phyloP scores from a whole-genome alignment of 2,113 vertebrate genomes.

The Perca schrenkii region DNA sequence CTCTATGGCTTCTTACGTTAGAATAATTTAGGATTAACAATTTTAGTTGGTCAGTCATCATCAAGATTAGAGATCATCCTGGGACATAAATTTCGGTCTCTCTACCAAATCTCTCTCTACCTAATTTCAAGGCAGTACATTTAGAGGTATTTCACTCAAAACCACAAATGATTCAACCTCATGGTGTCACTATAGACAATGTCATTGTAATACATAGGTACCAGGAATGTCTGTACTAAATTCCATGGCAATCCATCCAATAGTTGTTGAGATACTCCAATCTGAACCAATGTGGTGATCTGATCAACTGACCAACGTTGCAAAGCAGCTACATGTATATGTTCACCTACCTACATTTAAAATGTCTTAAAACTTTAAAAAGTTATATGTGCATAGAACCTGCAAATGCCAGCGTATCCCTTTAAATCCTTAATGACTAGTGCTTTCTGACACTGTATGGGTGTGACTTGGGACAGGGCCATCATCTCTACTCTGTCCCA shows the following conservation, averaged over 20 bases:
- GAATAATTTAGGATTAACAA: neutral
- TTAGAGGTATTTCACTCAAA: neutral
- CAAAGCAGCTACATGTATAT: neutral
- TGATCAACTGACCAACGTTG: neutral
- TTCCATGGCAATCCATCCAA: neutral
- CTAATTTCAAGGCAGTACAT: neutral
- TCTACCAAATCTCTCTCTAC: neutral
- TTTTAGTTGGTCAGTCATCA: neutral
- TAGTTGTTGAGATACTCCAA: neutral
- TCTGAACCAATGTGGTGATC: neutral
- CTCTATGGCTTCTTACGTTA: neutral
- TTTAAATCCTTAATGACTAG: conserved; percentile 13
- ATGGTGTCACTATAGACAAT: neutral
- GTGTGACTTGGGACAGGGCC: conserved; percentile 22
- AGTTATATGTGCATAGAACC: neutral
- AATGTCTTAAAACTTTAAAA: neutral
- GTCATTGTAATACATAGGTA: neutral
- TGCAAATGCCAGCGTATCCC: neutral
- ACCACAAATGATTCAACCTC: neutral
- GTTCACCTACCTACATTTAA: neutral
- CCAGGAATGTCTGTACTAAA: neutral
- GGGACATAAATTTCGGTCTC: neutral
- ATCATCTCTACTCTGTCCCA: conserved; percentile 11
- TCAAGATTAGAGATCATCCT: neutral
- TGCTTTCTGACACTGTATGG: neutral